phyloP scores from a whole-genome alignment of 2,888 invertebrate genomes.

The Syrphus vitripennis region DNA sequence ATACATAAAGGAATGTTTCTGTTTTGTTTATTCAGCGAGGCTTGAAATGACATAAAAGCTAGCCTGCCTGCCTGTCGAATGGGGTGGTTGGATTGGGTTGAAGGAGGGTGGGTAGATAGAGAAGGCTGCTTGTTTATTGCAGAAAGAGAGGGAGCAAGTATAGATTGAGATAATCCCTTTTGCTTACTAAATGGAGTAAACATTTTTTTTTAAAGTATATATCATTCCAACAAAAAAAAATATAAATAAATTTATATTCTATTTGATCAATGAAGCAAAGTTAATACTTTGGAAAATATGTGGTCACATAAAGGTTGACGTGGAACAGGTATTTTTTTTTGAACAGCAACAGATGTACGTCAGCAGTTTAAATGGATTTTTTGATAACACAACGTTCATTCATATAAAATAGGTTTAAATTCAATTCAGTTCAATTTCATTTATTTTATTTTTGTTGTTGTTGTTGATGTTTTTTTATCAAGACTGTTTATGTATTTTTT shows the following conservation, averaged over 20 bases:
- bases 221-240: not conserved
- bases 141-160: not conserved
- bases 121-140: not conserved
- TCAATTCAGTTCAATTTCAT: constrained; percentile 54
- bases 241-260: constrained; percentile 9
- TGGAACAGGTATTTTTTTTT: constrained; percentile 1
- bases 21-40: constrained; percentile 58
- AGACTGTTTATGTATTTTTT: not conserved
- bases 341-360: constrained; percentile 34
- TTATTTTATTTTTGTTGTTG: constrained; percentile 12
- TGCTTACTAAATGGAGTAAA: constrained; percentile 52
- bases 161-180: constrained; percentile 22
- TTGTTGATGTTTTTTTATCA: not conserved
- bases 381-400: constrained; percentile 12
- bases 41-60: constrained; percentile 64
- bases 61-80: not conserved
- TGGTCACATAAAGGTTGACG: not conserved
- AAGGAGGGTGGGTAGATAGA: too few relatives aligned
- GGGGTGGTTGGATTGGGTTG: not conserved
- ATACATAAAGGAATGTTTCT: constrained; percentile 55
- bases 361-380: constrained; percentile 43
- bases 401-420: constrained; percentile 3
- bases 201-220: not conserved
- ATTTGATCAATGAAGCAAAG: constrained; percentile 53
- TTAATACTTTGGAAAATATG: constrained; percentile 32